Evolutionary conservation across 1,140 invertebrate genomes (phyloP).

Genomic region (Cherax quadricarinatus): DNA sequence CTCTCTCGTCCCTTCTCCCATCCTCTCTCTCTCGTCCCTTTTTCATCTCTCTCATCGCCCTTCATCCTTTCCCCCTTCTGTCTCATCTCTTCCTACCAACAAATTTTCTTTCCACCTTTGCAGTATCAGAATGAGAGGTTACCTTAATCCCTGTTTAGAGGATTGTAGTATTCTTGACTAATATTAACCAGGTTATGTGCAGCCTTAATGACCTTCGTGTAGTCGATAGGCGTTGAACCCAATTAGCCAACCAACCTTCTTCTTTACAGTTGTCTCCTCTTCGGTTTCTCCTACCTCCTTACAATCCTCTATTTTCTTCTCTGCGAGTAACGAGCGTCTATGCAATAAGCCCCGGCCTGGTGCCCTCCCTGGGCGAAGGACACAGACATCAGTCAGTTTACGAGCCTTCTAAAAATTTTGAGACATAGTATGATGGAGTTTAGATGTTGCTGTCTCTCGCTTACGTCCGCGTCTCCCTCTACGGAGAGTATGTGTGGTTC

Average conservation of each 20-base stretch:
- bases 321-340: not conserved
- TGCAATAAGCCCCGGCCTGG: not conserved
- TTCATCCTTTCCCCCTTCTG: no score
- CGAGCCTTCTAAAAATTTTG: not conserved
- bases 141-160: no score
- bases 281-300: not conserved
- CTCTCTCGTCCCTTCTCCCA: no score
- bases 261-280: not conserved
- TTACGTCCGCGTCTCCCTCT: not conserved
- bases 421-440: not conserved
- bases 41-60: no score
- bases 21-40: no score
- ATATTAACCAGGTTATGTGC: no score
- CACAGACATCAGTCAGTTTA: not conserved
- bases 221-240: no score
- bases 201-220: no score
- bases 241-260: not conserved
- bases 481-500: not conserved
- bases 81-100: no score
- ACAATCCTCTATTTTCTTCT: not conserved
- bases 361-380: not conserved
- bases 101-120: no score
- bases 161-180: no score
- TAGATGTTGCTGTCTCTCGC: not conserved
- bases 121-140: no score